A percentile compares a stretch with the other conserved stretches of the same genome.
Conservation (phyloP, 1,140 invertebrate species). For the Lasaia peninsularis region DNA sequence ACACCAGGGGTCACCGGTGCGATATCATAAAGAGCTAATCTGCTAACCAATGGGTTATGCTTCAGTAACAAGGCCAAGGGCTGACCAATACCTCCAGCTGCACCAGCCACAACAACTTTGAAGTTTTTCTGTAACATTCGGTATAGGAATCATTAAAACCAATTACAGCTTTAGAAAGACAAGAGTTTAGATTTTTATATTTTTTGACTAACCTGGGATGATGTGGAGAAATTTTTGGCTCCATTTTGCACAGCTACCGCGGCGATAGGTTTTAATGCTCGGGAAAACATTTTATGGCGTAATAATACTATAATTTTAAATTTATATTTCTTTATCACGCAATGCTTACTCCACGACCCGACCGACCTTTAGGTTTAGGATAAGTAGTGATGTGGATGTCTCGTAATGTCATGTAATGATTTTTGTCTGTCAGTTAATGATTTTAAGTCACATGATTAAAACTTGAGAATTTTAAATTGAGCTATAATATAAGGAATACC, state of each 20-base stretch:
- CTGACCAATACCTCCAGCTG: conserved; percentile 98
- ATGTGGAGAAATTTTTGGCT: conserved; percentile 76
- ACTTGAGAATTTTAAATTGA: too few relatives aligned
- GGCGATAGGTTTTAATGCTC: conserved; percentile 70
- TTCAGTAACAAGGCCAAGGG: conserved; percentile 97
- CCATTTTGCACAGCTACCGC: conserved; percentile 64
- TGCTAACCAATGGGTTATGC: conserved; percentile 88
- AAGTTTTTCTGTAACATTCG: conserved; percentile 78
- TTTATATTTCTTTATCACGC: conserved; percentile 20
- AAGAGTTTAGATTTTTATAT: conserved; percentile 6
- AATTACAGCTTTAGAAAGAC: neutral
- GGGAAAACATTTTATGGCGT: conserved; percentile 74
- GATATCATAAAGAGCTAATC: conserved; percentile 95
- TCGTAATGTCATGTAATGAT: conserved; percentile 19
- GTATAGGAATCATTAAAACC: conserved; percentile 1
- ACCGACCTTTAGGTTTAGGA: conserved; percentile 55
- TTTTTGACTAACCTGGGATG: conserved; percentile 69
- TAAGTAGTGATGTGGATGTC: conserved; percentile 64
- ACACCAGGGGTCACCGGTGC: conserved; percentile 96
- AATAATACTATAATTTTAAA: conserved; percentile 28
- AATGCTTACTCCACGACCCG: conserved; percentile 44
- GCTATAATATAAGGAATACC: too few relatives aligned
- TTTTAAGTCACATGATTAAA: too few relatives aligned
- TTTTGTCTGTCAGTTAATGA: neutral
- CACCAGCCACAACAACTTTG: conserved; percentile 97